A percentile compares a stretch with the other conserved stretches of the same genome.
Evolutionary conservation across 2,797 vertebrate genomes (phyloP).

Genomic region (Melanotaenia boesemani): DNA sequence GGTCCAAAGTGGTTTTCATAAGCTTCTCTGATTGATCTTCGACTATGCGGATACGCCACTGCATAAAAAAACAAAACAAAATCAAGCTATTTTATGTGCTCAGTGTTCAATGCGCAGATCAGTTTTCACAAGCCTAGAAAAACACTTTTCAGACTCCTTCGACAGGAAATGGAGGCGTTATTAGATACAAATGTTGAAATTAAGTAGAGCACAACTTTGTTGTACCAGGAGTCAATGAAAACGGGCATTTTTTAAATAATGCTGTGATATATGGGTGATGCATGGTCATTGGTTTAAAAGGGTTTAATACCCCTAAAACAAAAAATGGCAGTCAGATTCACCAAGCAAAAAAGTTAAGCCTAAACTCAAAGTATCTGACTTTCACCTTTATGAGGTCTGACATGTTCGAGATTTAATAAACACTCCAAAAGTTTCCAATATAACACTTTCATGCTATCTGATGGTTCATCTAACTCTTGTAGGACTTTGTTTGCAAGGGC

Average conservation of each 20-base stretch:
- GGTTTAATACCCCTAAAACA: too few relatives aligned
- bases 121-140: not conserved
- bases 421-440: too few relatives aligned
- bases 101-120: not conserved
- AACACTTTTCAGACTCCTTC: not conserved
- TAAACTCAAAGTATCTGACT: too few relatives aligned
- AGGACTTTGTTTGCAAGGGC: too few relatives aligned
- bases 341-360: too few relatives aligned
- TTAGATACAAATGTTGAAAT: not conserved
- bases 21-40: slow-evolving; percentile 50
- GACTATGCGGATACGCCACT: slow-evolving; percentile 71
- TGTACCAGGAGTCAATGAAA: not conserved
- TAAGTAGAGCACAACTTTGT: not conserved
- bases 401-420: too few relatives aligned
- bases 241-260: not conserved
- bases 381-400: too few relatives aligned
- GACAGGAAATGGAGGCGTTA: not conserved
- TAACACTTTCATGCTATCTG: too few relatives aligned
- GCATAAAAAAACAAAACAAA: not conserved
- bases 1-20: slow-evolving; percentile 61
- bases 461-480: too few relatives aligned
- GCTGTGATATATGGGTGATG: too few relatives aligned
- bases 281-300: not conserved
- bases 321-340: too few relatives aligned
- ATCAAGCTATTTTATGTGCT: not conserved